phyloP scores from a whole-genome alignment of 1,140 invertebrate genomes.

The Meloidogyne exigua region DNA sequence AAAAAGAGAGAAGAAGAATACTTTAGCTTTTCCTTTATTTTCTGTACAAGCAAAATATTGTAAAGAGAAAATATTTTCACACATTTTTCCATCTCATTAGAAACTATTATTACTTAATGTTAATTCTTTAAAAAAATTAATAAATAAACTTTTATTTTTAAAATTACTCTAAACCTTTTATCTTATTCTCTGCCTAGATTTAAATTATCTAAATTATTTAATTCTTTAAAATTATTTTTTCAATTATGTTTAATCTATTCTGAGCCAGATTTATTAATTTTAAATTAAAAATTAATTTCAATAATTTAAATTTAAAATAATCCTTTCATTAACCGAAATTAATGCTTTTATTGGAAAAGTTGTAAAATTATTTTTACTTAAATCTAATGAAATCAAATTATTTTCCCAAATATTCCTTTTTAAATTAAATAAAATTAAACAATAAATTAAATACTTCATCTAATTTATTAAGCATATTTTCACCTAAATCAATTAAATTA shows the following conservation, averaged over 20 bases:
- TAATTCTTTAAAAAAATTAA: no score
- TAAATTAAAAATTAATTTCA: conserved; percentile 29
- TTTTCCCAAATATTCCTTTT: conserved; percentile 42
- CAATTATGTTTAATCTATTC: conserved; percentile 32
- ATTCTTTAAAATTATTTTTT: conserved; percentile 29
- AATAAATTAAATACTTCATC: conserved; percentile 17
- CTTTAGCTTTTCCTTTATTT: no score
- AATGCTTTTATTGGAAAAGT: conserved; percentile 40
- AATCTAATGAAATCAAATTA: conserved; percentile 37
- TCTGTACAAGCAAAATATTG: no score
- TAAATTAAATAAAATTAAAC: neutral
- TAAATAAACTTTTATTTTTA: no score
- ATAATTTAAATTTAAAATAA: neutral
- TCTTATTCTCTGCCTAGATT: conserved; percentile 40
- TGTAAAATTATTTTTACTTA: conserved; percentile 42
- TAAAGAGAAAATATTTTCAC: no score
- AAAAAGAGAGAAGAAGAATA: no score
- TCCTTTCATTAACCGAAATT: conserved; percentile 28
- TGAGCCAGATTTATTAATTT: conserved; percentile 33
- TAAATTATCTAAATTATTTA: conserved; percentile 29
- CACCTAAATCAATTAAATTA: conserved; percentile 29
- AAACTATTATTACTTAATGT: no score
- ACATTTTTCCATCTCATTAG: no score
- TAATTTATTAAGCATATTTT: conserved; percentile 35
- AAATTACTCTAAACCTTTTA: conserved; percentile 44